Evolutionary conservation across 1,140 invertebrate genomes (phyloP).

Genomic region (Sitophilus oryzae): DNA sequence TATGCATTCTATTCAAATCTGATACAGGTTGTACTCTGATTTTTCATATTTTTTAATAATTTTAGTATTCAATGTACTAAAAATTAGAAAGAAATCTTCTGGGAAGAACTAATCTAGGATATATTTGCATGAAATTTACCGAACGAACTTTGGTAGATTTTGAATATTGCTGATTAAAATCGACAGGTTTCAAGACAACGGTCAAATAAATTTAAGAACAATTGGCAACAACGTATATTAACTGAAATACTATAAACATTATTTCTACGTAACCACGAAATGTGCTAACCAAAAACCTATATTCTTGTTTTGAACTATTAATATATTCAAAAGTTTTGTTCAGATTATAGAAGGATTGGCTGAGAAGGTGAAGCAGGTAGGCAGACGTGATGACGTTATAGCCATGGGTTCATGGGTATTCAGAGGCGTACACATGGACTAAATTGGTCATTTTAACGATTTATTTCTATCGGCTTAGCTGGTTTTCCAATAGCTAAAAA

Average conservation of each 20-base stretch:
- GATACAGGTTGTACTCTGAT: too few relatives aligned
- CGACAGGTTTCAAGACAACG: background rate
- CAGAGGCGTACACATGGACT: background rate
- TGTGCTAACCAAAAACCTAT: background rate
- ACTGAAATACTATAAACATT: background rate
- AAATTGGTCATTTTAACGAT: background rate
- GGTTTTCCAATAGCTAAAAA: too few relatives aligned
- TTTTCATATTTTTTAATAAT: too few relatives aligned
- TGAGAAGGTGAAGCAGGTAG: conserved; percentile 21
- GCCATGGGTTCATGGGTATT: conserved; percentile 3
- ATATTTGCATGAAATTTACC: background rate
- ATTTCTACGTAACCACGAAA: background rate
- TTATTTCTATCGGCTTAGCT: background rate
- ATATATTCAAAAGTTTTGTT: conserved; percentile 18
- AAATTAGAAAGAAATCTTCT: too few relatives aligned
- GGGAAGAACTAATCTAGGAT: too few relatives aligned
- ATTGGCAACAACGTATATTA: background rate
- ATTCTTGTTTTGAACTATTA: conserved; percentile 5
- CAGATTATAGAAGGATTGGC: conserved; percentile 17
- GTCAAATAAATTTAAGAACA: background rate
- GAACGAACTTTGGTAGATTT: background rate
- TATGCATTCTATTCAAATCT: too few relatives aligned
- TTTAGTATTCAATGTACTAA: too few relatives aligned
- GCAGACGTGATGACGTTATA: conserved; percentile 19
- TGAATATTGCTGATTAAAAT: background rate